phyloP scores from a whole-genome alignment of 2,888 invertebrate genomes.

The Patella depressa region DNA sequence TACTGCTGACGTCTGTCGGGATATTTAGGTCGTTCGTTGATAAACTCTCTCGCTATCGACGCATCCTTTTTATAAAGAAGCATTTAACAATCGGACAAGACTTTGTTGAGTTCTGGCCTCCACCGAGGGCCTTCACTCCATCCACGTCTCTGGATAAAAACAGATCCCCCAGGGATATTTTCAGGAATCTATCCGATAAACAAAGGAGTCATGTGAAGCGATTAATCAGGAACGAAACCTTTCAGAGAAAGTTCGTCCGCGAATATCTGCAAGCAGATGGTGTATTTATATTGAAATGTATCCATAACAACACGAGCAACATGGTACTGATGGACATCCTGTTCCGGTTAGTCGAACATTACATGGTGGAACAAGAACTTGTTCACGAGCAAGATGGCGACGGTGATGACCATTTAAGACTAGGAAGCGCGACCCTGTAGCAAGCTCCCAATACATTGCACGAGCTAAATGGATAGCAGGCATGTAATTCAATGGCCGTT shows the following conservation, averaged over 20 bases:
- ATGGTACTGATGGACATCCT: not conserved
- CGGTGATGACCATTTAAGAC: no score
- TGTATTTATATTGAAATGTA: not conserved
- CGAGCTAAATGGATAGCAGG: no score
- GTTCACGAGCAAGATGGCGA: no score
- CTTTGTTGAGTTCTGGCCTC: no score
- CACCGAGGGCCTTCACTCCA: no score
- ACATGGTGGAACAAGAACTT: no score
- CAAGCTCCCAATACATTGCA: no score
- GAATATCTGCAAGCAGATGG: constrained; percentile 12
- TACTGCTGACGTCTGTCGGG: constrained; percentile 35
- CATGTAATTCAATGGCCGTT: no score
- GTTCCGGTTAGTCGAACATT: no score
- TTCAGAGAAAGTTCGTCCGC: constrained; percentile 6
- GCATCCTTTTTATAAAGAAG: constrained; percentile 14
- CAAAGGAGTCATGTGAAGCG: constrained; percentile 48
- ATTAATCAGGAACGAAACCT: not conserved
- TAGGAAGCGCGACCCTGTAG: no score
- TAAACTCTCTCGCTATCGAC: not conserved
- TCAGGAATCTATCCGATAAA: not conserved
- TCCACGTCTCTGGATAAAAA: no score
- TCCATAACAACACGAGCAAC: constrained; percentile 2
- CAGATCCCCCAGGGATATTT: no score
- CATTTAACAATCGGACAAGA: not conserved
- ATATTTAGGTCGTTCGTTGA: constrained; percentile 3